These are phyloP conservation scores for Gavialis gangeticus DNA, from an alignment of 2,113 vertebrate species.

Conservation along the genomic window DNA sequence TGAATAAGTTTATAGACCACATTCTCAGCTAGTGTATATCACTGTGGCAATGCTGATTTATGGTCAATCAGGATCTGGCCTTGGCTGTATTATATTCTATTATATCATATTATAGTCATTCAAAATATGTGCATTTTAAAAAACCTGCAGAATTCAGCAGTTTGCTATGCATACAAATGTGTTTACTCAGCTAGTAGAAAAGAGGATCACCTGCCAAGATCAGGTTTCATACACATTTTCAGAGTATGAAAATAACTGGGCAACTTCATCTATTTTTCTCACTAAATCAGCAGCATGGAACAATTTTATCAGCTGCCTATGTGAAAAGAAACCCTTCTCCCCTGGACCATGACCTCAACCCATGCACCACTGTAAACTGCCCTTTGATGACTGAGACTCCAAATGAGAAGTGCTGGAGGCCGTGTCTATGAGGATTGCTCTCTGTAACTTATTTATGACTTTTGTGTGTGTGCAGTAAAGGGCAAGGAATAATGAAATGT, in stretches of 20 bases:
- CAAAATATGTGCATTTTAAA: no score
- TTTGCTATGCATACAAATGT: slow-evolving; percentile 12
- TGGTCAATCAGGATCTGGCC: background rate
- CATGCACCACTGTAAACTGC: background rate
- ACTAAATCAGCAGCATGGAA: slow-evolving; percentile 3
- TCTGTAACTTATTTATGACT: slow-evolving; percentile 62
- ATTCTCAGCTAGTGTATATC: background rate
- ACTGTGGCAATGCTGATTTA: slow-evolving; percentile 40
- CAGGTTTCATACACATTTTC: slow-evolving; percentile 8
- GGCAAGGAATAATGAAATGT: slow-evolving; percentile 32
- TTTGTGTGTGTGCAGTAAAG: slow-evolving; percentile 27
- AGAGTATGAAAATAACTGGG: slow-evolving; percentile 24
- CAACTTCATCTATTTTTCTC: slow-evolving; percentile 3
- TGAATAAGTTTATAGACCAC: background rate
- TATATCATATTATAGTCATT: background rate
- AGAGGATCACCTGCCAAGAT: slow-evolving; percentile 1
- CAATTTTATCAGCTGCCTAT: background rate
- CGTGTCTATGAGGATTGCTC: slow-evolving; percentile 41
- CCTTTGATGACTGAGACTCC: slow-evolving; percentile 52
- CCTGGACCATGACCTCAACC: slow-evolving; percentile 21
- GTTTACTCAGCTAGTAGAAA: slow-evolving; percentile 20
- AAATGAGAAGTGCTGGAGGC: slow-evolving; percentile 41
- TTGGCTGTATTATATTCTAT: background rate
- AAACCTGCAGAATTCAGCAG: background rate
- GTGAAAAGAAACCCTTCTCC: slow-evolving; percentile 25